Percentiles rank a stretch among this genome's conserved stretches.
Conservation (phyloP, 30 jellyfish, hydroid and myxozoan species). For the Sanderia malayensis region DNA sequence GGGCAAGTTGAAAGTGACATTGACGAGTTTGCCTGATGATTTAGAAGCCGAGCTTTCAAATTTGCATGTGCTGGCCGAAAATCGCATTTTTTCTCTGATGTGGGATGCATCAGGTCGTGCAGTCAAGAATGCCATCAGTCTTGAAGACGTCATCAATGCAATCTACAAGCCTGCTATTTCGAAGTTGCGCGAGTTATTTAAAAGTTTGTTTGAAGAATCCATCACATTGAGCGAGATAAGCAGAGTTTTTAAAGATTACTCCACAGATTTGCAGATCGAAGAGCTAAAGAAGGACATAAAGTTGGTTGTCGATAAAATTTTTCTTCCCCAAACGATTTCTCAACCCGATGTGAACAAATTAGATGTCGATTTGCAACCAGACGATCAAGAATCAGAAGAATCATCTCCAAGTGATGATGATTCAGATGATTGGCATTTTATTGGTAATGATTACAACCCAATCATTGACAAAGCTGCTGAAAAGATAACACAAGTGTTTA, state of each 20-base stretch:
- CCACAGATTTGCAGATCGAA: neutral
- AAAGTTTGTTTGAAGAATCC: slow-evolving; percentile 21
- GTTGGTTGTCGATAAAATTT: neutral
- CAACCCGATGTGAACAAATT: neutral
- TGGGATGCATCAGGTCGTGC: neutral
- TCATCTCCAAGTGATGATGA: too few relatives aligned
- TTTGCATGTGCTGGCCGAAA: neutral
- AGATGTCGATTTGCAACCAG: too few relatives aligned
- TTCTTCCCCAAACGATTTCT: neutral
- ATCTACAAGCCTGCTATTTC: slow-evolving; percentile 7
- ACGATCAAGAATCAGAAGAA: neutral
- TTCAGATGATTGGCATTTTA: too few relatives aligned
- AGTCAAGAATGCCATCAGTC: neutral
- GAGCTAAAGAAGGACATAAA: slow-evolving; percentile 6
- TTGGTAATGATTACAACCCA: too few relatives aligned
- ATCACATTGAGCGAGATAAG: slow-evolving; percentile 3
- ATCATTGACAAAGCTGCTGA: neutral
- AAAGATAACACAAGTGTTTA: slow-evolving; percentile 18
- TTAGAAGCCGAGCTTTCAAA: neutral
- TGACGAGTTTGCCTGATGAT: neutral
- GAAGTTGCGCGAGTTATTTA: neutral
- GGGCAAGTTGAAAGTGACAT: neutral
- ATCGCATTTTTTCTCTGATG: slow-evolving; percentile 9
- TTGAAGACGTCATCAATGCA: neutral
- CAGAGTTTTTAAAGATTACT: slow-evolving; percentile 7